Evolutionary conservation across 2,797 vertebrate genomes (phyloP).

Genomic region (Premnoplex brunnescens): DNA sequence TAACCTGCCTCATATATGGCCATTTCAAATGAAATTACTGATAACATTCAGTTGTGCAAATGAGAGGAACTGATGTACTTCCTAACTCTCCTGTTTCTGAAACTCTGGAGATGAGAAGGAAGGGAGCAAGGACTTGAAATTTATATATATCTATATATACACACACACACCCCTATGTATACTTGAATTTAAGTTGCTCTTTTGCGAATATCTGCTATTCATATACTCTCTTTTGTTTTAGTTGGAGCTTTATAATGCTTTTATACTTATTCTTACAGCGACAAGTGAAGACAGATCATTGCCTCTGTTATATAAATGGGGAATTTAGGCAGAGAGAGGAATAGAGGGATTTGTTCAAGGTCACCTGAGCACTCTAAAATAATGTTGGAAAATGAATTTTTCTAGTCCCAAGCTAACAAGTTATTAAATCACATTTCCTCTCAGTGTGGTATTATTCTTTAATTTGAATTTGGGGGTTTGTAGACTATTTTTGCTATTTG

Average conservation of each 20-base stretch:
- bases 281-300: slow-evolving; percentile 35
- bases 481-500: neutral
- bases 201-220: neutral
- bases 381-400: slow-evolving; percentile 30
- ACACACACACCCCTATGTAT: no score
- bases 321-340: slow-evolving; percentile 20
- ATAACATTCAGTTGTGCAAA: neutral
- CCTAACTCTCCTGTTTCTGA: neutral
- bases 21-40: neutral
- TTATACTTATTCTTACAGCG: neutral
- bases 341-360: slow-evolving; percentile 46
- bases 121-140: neutral
- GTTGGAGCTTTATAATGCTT: neutral
- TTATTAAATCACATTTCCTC: slow-evolving; percentile 46
- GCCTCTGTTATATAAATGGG: neutral
- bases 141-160: no score
- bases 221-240: neutral
- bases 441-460: neutral
- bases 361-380: slow-evolving; percentile 34
- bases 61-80: neutral
- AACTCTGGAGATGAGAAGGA: neutral
- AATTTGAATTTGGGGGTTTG: neutral
- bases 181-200: neutral
- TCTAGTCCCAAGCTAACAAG: slow-evolving; percentile 56
- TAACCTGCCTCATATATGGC: neutral